Percentiles rank a stretch among this genome's conserved stretches.
Evolutionary conservation across 1,140 invertebrate species (phyloP).

Genomic region (Leucophenga varia): DNA sequence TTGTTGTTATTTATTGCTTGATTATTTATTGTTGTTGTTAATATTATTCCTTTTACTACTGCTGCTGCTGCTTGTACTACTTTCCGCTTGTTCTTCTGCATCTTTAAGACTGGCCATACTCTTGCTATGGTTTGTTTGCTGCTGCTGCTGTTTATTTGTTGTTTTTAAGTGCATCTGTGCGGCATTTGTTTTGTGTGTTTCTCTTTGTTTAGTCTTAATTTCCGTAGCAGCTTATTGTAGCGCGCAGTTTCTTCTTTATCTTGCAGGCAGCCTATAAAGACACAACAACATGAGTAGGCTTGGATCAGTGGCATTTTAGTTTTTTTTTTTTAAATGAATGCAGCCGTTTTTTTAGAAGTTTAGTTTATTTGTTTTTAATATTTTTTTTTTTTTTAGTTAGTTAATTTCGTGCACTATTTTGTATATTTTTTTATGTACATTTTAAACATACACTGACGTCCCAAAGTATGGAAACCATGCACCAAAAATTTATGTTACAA

Average conservation of each 20-base stretch:
- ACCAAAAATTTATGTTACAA: no score
- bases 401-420: constrained; percentile 41
- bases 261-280: constrained; percentile 22
- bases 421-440: no score
- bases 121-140: no score
- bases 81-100: constrained; percentile 30
- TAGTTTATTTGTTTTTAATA: constrained; percentile 9
- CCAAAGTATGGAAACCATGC: no score
- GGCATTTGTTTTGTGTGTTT: constrained; percentile 12
- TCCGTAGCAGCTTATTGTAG: no score
- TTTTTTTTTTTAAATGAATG: no score
- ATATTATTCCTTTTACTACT: constrained; percentile 8
- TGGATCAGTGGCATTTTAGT: constrained; percentile 31
- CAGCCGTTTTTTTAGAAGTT: no score
- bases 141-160: constrained; percentile 18
- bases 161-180: constrained; percentile 45
- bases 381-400: constrained; percentile 20
- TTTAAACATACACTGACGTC: no score
- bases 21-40: constrained; percentile 5
- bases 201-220: constrained; percentile 6
- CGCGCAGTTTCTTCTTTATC: not conserved
- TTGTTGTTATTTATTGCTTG: no score
- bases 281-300: constrained; percentile 28
- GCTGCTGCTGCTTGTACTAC: not conserved
- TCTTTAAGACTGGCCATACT: constrained; percentile 48